These are phyloP conservation scores for Micromesistius poutassou DNA, from an alignment of 2,797 vertebrate species.

Conservation along the genomic window DNA sequence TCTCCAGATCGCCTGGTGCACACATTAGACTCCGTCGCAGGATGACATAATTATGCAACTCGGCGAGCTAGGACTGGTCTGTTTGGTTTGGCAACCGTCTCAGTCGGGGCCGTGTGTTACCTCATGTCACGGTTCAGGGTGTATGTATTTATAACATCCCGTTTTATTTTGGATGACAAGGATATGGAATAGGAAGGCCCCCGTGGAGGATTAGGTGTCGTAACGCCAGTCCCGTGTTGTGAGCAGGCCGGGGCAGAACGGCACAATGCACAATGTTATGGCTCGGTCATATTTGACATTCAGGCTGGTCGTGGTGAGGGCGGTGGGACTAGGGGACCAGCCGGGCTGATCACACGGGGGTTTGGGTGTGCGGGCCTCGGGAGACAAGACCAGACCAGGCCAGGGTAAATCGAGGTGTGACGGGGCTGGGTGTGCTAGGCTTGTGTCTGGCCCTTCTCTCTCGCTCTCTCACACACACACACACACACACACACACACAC, in stretches of 20 bases:
- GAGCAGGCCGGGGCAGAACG: no score
- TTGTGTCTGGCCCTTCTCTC: not conserved
- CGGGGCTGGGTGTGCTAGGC: constrained; percentile 54
- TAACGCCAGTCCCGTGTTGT: not conserved
- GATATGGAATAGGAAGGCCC: not conserved
- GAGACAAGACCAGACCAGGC: no score
- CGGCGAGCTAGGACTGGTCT: not conserved
- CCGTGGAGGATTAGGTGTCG: not conserved
- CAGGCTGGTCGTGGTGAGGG: not conserved
- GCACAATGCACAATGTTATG: not conserved
- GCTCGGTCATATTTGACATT: constrained; percentile 25
- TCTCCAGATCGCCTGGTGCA: not conserved
- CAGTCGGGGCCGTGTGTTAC: not conserved
- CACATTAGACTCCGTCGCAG: not conserved
- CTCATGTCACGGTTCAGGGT: not conserved
- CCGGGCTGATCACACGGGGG: constrained; percentile 16
- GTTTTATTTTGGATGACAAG: not conserved
- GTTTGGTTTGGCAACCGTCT: not conserved
- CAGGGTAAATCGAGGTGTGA: constrained; percentile 32
- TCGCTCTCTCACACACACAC: not conserved
- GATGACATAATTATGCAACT: not conserved
- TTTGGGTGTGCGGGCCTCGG: constrained; percentile 40
- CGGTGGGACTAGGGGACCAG: constrained; percentile 26
- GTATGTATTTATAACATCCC: not conserved
- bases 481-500: not conserved